Conservation (phyloP, 1,140 invertebrate species). For the Bacillus rossius region DNA sequence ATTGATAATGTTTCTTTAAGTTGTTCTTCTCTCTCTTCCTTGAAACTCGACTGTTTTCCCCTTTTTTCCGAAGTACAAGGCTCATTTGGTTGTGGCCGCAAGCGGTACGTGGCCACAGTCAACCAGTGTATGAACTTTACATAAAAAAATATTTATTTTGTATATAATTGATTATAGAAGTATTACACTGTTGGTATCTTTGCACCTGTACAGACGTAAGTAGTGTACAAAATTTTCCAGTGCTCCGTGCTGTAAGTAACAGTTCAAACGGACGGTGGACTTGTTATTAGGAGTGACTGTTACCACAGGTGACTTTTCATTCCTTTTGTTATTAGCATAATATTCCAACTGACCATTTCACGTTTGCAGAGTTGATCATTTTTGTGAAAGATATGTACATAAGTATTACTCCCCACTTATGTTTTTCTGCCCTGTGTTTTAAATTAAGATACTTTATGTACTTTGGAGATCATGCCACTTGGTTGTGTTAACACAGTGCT, state of each 20-base stretch:
- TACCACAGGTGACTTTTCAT: slow-evolving; percentile 6
- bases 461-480: too few relatives aligned
- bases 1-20: slow-evolving; percentile 4
- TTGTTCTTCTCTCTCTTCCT: background rate
- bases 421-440: too few relatives aligned
- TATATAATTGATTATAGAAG: slow-evolving; percentile 19
- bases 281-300: slow-evolving; percentile 6
- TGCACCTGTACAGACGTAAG: slow-evolving; percentile 9
- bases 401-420: slow-evolving; percentile 11
- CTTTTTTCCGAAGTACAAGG: slow-evolving; percentile 9
- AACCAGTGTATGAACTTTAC: slow-evolving; percentile 7
- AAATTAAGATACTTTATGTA: too few relatives aligned
- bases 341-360: slow-evolving; percentile 9
- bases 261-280: slow-evolving; percentile 8
- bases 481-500: too few relatives aligned
- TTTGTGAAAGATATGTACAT: slow-evolving; percentile 16
- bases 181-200: slow-evolving; percentile 16
- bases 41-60: slow-evolving; percentile 3
- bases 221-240: slow-evolving; percentile 11
- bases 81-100: background rate
- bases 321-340: slow-evolving; percentile 14
- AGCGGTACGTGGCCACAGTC: background rate
- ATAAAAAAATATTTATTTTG: slow-evolving; percentile 22
- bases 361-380: slow-evolving; percentile 10
- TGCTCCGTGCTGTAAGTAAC: slow-evolving; percentile 1